Percentiles rank a stretch among this genome's conserved stretches.
phyloP scores from a whole-genome alignment of 2,113 vertebrate genomes.

The Cyprinodon brontotheroides region DNA sequence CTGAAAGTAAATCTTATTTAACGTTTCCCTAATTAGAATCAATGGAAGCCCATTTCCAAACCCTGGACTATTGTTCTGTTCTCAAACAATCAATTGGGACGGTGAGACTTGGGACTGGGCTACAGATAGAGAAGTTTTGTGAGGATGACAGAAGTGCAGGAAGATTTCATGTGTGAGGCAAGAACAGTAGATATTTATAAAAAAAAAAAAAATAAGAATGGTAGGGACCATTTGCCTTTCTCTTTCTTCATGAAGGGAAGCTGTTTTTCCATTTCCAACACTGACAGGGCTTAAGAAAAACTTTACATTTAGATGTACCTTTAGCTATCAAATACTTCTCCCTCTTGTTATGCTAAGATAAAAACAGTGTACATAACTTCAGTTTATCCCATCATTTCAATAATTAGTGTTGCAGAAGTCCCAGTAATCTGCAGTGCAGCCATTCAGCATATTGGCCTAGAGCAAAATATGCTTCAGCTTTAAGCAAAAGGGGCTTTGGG shows the following conservation, averaged over 20 bases:
- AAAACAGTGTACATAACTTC: slow-evolving; percentile 16
- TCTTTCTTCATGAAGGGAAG: neutral
- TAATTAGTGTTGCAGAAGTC: slow-evolving; percentile 71
- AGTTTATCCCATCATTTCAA: slow-evolving; percentile 68
- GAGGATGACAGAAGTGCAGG: slow-evolving; percentile 44
- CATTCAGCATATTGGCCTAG: slow-evolving; percentile 76
- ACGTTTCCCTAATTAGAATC: slow-evolving; percentile 99
- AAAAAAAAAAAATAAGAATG: neutral
- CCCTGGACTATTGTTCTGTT: slow-evolving; percentile 81
- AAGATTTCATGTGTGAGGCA: slow-evolving; percentile 54
- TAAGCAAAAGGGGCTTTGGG: slow-evolving; percentile 79
- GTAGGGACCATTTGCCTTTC: neutral
- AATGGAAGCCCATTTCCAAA: slow-evolving; percentile 95
- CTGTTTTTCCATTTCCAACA: neutral
- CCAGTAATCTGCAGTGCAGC: slow-evolving; percentile 64
- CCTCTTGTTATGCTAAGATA: slow-evolving; percentile 29
- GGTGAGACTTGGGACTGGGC: slow-evolving; percentile 68
- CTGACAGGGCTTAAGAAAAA: neutral
- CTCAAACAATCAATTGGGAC: slow-evolving; percentile 86
- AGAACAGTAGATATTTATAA: slow-evolving; percentile 15
- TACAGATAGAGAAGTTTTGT: slow-evolving; percentile 57
- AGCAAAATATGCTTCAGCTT: slow-evolving; percentile 78
- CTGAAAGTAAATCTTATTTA: slow-evolving; percentile 96
- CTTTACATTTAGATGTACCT: neutral
- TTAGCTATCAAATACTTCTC: slow-evolving; percentile 14